Evolutionary conservation across 1,140 invertebrate genomes (phyloP).

Genomic region (Chrysomallon squamiferum): DNA sequence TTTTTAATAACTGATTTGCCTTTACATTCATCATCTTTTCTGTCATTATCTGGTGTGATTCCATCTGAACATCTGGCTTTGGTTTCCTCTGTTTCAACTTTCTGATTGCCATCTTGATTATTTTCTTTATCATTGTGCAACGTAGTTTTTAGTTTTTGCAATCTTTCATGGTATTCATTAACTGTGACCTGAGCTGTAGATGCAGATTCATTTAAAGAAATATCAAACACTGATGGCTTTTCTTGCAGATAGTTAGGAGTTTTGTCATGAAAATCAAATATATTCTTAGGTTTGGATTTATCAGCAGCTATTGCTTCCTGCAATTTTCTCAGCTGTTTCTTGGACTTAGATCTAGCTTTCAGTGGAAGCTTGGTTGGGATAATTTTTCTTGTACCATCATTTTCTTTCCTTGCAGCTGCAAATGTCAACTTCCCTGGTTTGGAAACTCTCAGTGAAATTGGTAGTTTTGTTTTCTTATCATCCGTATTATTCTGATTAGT

Average conservation of each 20-base stretch:
- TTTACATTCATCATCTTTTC: too few species aligned
- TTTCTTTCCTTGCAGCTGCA: constrained; percentile 33
- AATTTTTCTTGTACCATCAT: constrained; percentile 37
- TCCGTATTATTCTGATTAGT: background rate
- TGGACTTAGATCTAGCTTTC: constrained; percentile 36
- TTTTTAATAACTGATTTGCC: too few species aligned
- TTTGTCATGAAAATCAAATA: constrained; percentile 48
- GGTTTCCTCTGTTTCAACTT: background rate
- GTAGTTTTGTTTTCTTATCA: constrained; percentile 14
- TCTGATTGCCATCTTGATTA: background rate
- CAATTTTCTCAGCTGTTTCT: constrained; percentile 27
- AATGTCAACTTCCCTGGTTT: constrained; percentile 41
- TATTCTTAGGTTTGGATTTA: constrained; percentile 16
- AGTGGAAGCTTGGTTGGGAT: constrained; percentile 30
- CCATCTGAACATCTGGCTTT: background rate
- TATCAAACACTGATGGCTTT: constrained; percentile 27
- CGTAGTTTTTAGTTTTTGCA: constrained; percentile 1
- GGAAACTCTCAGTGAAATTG: constrained; percentile 29
- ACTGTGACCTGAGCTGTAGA: constrained; percentile 5
- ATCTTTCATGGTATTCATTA: background rate
- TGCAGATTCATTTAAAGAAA: constrained; percentile 30
- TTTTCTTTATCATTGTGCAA: background rate
- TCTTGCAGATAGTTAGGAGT: constrained; percentile 23
- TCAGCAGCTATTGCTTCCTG: constrained; percentile 14
- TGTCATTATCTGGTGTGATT: too few species aligned